Evolutionary conservation across 2,113 vertebrate genomes (phyloP), one percentile per base, ranked within the genome.

Genomic region (Thalassoma bifasciatum): DNA sequence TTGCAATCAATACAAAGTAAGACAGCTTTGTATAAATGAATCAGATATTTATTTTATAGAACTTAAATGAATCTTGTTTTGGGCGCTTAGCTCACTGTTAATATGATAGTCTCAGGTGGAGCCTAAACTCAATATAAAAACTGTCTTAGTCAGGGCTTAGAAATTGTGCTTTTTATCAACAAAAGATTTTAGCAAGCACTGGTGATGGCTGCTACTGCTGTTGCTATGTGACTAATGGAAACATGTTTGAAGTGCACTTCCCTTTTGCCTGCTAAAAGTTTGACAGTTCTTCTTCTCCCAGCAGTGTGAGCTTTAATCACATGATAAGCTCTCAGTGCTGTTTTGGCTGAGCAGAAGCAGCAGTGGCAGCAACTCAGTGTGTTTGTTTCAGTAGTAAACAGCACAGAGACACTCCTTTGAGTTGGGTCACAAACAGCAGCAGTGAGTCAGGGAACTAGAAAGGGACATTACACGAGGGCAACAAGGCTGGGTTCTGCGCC

Each of bases 161-260:
- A 22, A 17, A 8, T 51, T 68, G 69, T 44, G 72, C 60, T 46
- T 82, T 75, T 81, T 47, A 75, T 75, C 17, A 44, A 67, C 22
- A 83, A 78, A 77, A 63, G 54, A 54, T 82, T 85, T 80, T 9
- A 50, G 38, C 22, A 61, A 80, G 21, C 13, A 22, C 38, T 38
- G 60, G 5, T 1, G 5, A 63, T 60, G 52, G 53, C 44, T 8
- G 36, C 73, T 73, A 62, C n/a, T n/a, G n/a, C 75, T 81, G 86
- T 87, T 89, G 83, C 85, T 79, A 79, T 82, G 86, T 90, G 76
- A 88, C 86, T 84, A 85, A 88, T 83, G 86, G 85, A 88, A 84
- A 78, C 30, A 49, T 0, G 13, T 75, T 81, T 86, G 38, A 86
- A 85, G 79, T 77, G 62, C 72, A 83, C 67, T 85, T 86, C 83